These are phyloP conservation scores for Ophonus ardosiacus DNA, from an alignment of 2,888 invertebrate genomes.

Conservation along the genomic window DNA sequence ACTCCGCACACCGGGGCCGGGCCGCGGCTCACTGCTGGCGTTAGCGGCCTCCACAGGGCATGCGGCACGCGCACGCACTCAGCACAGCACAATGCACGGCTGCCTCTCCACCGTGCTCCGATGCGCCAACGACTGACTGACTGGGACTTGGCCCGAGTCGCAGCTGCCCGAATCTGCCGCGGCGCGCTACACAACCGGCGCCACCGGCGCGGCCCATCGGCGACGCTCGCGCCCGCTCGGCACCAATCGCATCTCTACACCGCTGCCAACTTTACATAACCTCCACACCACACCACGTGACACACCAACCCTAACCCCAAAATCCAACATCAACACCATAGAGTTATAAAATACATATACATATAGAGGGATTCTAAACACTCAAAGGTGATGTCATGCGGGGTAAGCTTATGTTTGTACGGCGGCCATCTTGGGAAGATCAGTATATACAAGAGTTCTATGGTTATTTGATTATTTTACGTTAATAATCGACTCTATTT, in stretches of 20 bases:
- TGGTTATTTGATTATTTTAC: no score
- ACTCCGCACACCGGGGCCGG: not conserved
- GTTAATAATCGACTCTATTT: no score
- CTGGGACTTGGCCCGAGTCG: constrained; percentile 7
- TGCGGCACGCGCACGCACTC: constrained; percentile 43
- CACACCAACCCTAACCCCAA: constrained; percentile 36
- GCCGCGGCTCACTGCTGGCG: constrained; percentile 11
- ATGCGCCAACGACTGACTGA: constrained; percentile 60
- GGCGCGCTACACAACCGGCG: constrained; percentile 49
- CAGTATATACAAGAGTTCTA: no score
- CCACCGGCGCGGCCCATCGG: constrained; percentile 46
- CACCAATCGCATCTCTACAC: not conserved
- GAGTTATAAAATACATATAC: no score
- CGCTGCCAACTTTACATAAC: constrained; percentile 17
- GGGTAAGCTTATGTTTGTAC: no score
- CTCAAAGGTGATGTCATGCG: no score
- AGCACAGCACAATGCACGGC: not conserved
- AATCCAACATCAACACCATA: not conserved
- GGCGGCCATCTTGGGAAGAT: no score
- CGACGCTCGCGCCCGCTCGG: constrained; percentile 17
- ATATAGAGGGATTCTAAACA: no score
- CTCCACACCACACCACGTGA: constrained; percentile 40
- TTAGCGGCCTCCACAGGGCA: constrained; percentile 36
- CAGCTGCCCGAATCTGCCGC: constrained; percentile 54
- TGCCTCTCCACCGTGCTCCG: constrained; percentile 60